A percentile compares a stretch with the other conserved stretches of the same genome.
Evolutionary conservation across 2,113 vertebrate genomes (phyloP).

Genomic region (Misgurnus anguillicaudatus): DNA sequence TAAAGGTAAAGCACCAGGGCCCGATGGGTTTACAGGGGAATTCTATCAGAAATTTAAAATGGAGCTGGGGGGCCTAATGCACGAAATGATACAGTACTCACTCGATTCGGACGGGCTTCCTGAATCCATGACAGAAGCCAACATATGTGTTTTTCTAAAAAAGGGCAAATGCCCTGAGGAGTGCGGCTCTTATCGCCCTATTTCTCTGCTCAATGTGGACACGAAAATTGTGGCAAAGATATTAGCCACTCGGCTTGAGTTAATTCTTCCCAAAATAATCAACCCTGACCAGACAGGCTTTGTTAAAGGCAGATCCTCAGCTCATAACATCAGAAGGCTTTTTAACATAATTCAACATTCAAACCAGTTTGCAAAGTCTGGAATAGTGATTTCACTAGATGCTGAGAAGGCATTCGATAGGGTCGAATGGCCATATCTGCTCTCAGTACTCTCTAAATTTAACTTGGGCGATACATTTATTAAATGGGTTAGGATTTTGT

Average conservation of each 20-base stretch:
- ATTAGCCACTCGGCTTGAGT: neutral
- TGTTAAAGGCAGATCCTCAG: too few relatives aligned
- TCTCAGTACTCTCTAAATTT: too few relatives aligned
- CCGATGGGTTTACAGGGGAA: conserved; percentile 7
- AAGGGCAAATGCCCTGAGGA: neutral
- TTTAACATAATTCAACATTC: too few relatives aligned
- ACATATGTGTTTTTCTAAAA: conserved; percentile 6
- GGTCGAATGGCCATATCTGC: too few relatives aligned
- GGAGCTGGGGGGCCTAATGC: neutral
- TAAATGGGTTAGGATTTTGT: too few relatives aligned
- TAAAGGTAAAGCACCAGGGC: conserved; percentile 5
- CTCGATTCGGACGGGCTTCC: neutral
- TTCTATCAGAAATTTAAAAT: neutral
- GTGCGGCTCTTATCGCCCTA: neutral
- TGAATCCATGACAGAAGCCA: neutral
- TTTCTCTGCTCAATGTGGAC: neutral
- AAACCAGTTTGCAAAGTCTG: too few relatives aligned
- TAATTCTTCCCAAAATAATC: too few relatives aligned
- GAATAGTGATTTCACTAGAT: too few relatives aligned
- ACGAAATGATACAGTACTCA: neutral
- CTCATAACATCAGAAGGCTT: too few relatives aligned
- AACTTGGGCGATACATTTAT: too few relatives aligned
- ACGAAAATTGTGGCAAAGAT: neutral
- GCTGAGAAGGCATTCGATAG: too few relatives aligned
- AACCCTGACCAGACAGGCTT: too few relatives aligned